Evolutionary conservation across 2,888 invertebrate species (phyloP).

Genomic region (Drosophila paranaensis): DNA sequence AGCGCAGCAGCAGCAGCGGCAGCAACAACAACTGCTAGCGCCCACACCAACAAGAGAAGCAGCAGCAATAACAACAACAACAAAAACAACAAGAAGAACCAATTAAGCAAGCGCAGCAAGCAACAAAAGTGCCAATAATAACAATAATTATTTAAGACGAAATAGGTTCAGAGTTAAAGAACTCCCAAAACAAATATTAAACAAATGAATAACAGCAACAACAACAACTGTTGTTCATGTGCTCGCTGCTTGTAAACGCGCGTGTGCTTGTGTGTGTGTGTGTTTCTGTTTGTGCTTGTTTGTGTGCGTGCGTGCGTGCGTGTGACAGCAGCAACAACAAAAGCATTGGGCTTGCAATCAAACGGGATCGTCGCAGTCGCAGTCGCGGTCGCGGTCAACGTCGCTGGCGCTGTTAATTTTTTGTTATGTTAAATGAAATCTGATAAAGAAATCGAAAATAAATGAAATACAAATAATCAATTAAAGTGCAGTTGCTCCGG

Average conservation of each 20-base stretch:
- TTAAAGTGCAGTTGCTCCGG: constrained; percentile 48
- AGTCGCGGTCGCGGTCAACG: constrained; percentile 17
- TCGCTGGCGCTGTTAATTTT: constrained; percentile 17
- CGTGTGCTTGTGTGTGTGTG: constrained; percentile 1
- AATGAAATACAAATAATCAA: constrained; percentile 55
- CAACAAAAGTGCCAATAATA: constrained; percentile 58
- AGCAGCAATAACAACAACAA: constrained; percentile 29
- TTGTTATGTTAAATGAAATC: constrained; percentile 22
- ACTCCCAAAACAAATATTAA: constrained; percentile 3
- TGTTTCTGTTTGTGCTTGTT: constrained; percentile 1
- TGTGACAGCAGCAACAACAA: constrained; percentile 52
- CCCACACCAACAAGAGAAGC: constrained; percentile 48
- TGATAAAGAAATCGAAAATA: constrained; percentile 30
- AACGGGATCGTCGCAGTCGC: constrained; percentile 42
- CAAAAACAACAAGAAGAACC: constrained; percentile 10
- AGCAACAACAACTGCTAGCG: constrained; percentile 40
- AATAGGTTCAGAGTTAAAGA: constrained; percentile 14
- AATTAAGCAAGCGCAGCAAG: constrained; percentile 8
- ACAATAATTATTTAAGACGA: constrained; percentile 47
- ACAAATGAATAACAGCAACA: constrained; percentile 14
- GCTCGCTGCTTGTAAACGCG: constrained; percentile 23
- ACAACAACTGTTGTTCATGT: constrained; percentile 31
- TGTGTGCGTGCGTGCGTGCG: constrained; percentile 28
- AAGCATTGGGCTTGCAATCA: constrained; percentile 53
- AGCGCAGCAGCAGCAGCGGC: neutral